Conservation (phyloP, 30 jellyfish, hydroid and myxozoan genomes). For the Cassiopea xamachana region DNA sequence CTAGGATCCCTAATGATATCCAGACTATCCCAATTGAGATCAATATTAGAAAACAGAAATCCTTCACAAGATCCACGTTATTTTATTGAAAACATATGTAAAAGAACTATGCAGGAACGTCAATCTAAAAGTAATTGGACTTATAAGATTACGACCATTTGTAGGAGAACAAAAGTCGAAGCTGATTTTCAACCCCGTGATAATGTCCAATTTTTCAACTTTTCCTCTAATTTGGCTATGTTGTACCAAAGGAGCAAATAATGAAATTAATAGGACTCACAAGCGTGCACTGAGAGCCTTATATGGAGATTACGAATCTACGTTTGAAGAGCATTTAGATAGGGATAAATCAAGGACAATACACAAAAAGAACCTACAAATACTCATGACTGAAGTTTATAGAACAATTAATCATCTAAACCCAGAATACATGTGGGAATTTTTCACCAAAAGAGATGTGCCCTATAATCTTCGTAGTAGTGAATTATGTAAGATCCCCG, state of each 20-base stretch:
- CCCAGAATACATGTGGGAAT: conserved; percentile 41
- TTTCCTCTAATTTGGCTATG: conserved; percentile 37
- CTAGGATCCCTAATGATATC: conserved; percentile 28
- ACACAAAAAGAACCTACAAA: conserved; percentile 45
- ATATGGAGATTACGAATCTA: conserved; percentile 33
- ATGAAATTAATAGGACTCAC: conserved; percentile 33
- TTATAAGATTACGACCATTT: conserved; percentile 14
- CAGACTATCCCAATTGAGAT: conserved; percentile 27
- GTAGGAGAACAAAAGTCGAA: conserved; percentile 23
- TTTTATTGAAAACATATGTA: conserved; percentile 1
- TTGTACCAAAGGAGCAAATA: conserved; percentile 44
- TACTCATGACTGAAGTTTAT: conserved; percentile 28
- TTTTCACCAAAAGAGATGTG: conserved; percentile 17
- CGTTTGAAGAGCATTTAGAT: conserved; percentile 48
- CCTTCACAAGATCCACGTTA: conserved; percentile 21
- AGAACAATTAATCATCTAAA: conserved; percentile 42
- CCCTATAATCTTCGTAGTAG: conserved; percentile 11
- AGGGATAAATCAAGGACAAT: conserved; percentile 40
- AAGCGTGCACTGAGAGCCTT: conserved; percentile 56
- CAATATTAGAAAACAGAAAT: conserved; percentile 18
- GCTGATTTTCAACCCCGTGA: conserved; percentile 12
- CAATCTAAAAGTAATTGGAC: conserved; percentile 2
- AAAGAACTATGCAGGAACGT: conserved; percentile 4
- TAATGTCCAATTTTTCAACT: conserved; percentile 5
- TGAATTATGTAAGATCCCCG: conserved; percentile 14